Evolutionary conservation across 2,888 invertebrate genomes (phyloP).

Genomic region (Xanthia togata): DNA sequence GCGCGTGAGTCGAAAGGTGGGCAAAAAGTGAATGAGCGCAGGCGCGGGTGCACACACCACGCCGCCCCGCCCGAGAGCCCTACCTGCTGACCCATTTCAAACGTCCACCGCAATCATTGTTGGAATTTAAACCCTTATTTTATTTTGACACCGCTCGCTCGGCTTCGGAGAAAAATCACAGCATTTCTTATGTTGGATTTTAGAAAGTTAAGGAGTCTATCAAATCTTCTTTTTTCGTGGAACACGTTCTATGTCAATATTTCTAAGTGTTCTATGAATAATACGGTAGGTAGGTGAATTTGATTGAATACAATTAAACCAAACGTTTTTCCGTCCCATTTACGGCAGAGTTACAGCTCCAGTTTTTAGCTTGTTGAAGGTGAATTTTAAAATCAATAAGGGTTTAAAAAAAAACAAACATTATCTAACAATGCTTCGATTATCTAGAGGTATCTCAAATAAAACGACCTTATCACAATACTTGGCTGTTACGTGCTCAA

Average conservation of each 20-base stretch:
- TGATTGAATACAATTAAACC: not conserved
- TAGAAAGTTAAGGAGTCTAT: constrained; percentile 17
- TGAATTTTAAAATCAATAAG: not conserved
- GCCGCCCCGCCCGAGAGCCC: constrained; percentile 60
- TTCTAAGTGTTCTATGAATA: not conserved
- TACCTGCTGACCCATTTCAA: constrained; percentile 89
- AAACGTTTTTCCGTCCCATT: too few species aligned
- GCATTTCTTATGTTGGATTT: not conserved
- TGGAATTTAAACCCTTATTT: constrained; percentile 70
- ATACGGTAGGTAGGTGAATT: not conserved
- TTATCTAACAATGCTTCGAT: not conserved
- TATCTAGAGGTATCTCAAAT: not conserved
- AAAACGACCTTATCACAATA: constrained; percentile 2
- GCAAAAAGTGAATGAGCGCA: constrained; percentile 89
- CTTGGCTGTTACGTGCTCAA: constrained; percentile 23
- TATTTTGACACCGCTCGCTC: constrained; percentile 17
- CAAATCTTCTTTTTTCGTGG: not conserved
- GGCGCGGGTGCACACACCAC: constrained; percentile 70
- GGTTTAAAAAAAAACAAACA: not conserved
- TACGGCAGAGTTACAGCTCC: not conserved
- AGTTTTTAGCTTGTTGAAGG: not conserved
- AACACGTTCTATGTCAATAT: not conserved
- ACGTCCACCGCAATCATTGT: constrained; percentile 69
- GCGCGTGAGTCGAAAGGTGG: constrained; percentile 90
- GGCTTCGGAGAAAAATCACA: constrained; percentile 26